Percentiles rank a stretch among this genome's conserved stretches.
These are phyloP conservation scores for Lepidocyrtoides sp. DNA, from an alignment of 2,888 invertebrate species.

Conservation along the genomic window DNA sequence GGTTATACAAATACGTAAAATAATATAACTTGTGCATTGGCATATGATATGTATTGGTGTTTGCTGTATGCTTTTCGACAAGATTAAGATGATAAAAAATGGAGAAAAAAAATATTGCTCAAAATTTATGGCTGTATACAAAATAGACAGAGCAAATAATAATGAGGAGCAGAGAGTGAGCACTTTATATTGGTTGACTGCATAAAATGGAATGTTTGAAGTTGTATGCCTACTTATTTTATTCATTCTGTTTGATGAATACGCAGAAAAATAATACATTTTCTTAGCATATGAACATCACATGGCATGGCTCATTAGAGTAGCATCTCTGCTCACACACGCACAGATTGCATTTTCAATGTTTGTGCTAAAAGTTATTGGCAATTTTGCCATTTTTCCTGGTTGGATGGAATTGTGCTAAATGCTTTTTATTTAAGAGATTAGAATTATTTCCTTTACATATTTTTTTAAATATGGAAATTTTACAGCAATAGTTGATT, in stretches of 20 bases:
- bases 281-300: conserved; percentile 19
- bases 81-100: conserved; percentile 32
- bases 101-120: not conserved
- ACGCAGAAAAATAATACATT: not conserved
- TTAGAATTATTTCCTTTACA: too few species aligned
- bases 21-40: not conserved
- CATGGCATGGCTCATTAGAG: conserved; percentile 47
- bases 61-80: conserved; percentile 12
- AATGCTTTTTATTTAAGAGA: too few species aligned
- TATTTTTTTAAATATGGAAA: not conserved
- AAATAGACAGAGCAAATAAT: not conserved
- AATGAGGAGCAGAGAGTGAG: not conserved
- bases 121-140: conserved; percentile 38
- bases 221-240: too few species aligned
- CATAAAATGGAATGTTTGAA: too few species aligned
- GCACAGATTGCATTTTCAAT: not conserved
- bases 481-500: not conserved
- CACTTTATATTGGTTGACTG: too few species aligned
- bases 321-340: not conserved
- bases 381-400: not conserved
- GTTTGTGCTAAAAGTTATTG: not conserved
- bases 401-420: not conserved
- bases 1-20: conserved; percentile 51
- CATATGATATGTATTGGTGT: not conserved
- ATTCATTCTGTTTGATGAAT: not conserved